Evolutionary conservation across 2,113 vertebrate species (phyloP).

Genomic region (Myiopsitta monachus): DNA sequence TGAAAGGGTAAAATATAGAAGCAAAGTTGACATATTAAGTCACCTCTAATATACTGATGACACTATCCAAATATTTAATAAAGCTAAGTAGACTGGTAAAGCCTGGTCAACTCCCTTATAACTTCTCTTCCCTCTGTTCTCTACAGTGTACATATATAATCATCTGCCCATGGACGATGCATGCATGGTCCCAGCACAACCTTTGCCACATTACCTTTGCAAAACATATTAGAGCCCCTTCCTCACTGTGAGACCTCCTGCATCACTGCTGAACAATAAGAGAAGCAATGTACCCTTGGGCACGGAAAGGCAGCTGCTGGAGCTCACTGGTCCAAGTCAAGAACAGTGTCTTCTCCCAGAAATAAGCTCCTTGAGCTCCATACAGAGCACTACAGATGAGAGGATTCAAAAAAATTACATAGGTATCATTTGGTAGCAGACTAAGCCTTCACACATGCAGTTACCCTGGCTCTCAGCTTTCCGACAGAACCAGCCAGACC

Average conservation of each 20-base stretch:
- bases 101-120: not conserved
- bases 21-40: not conserved
- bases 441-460: not conserved
- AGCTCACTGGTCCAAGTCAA: not conserved
- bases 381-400: not conserved
- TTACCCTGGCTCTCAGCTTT: not conserved
- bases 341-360: not conserved
- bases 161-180: not conserved
- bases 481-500: not conserved
- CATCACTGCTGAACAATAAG: not conserved
- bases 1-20: not conserved
- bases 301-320: not conserved
- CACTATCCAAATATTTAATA: not conserved
- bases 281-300: not conserved
- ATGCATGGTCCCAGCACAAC: fast-evolving
- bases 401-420: not conserved
- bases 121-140: not conserved
- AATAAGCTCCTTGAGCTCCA: not conserved
- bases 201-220: not conserved
- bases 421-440: not conserved
- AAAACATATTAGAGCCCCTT: not conserved
- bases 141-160: not conserved
- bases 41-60: not conserved
- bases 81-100: not conserved
- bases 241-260: not conserved